Base-by-base conservation (phyloP, 2,113 vertebrate species). In the Leucosticte australis region DNA sequence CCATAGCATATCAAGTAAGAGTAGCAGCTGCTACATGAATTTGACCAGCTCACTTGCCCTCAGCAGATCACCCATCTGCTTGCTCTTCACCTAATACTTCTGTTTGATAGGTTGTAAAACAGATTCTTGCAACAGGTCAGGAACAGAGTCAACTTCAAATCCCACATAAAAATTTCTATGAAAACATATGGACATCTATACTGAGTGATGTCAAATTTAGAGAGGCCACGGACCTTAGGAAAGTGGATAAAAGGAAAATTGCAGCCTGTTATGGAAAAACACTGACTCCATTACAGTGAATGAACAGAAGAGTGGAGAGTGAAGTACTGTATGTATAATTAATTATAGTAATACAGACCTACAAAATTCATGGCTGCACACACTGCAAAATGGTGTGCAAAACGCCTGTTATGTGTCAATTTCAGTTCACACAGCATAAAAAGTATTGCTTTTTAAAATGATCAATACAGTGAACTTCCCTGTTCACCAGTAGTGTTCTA, bases 201-300 rank as follows among this genome's bases (percentile, higher is more conserved):
- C 97, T 99, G 96, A 99, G 99, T 88, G 98, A 99, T 84, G 98
- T 99, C 83, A 96, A 99, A 98, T 99, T 99, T 98, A 97, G 99
- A 96, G 98, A 99, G 96, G 99, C 98, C 85, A 98, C 97, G 8
- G 98, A 99, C 91, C 98, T 99, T 78, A 98, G 98, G 88, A 98
- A 99, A 97, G 98, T 98, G 80, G 99, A 99, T 98, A 99, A 99
- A 98, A 99, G 99, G 91, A 99, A 99, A 98, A 99, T 98, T 78
- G 98, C 99, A 71, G 98, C 98, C 82, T 99, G 98, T 83, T 99
- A 99, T 71, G 98, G 99, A 95, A 99, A 98, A 99, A 98, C 96
- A 98, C 98, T 69, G 98, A 98, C 85, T 99, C 98, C 95, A 98
- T 97, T 92, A 97, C 97, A 95, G 97, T 97, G 98, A 99, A 97